Evolutionary conservation across 2,113 vertebrate genomes (phyloP), one percentile per base, ranked within the genome.

Genomic region (Hydropotes inermis): DNA sequence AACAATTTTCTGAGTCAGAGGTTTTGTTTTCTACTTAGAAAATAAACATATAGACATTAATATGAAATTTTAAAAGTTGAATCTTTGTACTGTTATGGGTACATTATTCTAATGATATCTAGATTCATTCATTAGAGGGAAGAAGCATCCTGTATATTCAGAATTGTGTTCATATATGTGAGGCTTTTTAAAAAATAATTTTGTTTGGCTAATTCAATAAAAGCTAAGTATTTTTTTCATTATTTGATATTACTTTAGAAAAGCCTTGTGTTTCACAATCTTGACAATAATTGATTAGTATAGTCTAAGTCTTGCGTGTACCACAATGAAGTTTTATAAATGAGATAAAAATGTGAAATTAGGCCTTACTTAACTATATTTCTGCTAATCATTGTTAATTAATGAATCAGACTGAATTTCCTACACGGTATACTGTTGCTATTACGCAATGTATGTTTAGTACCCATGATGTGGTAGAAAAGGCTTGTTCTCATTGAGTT

Each of bases 141-240:
- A 28, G 79, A 88, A 21, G 7, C 33, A 86, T 79, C 9, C 16
- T 95, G 6, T 19, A 33, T 94, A 39, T 94, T 94, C 67, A 85
- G 33, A 60, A 58, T 70, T 97, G 2, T 92, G 16, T 74, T 89
- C 36, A 30, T 47, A 1, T 82, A 8, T 58, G 12, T 82, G 55
- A 82, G 0, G 1, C 17, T 89, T 92, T 61, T 70, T 85, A 45
- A 85, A n/a, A 92, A 81, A 89, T 79, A 79, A 57, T 96, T 92
- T 54, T 93, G 25, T 4, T 83, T 95, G 7, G 57, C 50, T 90
- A 70, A 94, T 79, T 95, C 86, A 83, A 81, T 58, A 60, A 96
- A 97, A 81, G 14, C 30, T 83, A 39, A 87, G 30, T 92, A 21
- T 86, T 98, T 93, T 98, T 83, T 94, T 96, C 89, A 96, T 74